These are phyloP conservation scores for Mythimna loreyi DNA, from an alignment of 2,888 invertebrate genomes.

Conservation along the genomic window DNA sequence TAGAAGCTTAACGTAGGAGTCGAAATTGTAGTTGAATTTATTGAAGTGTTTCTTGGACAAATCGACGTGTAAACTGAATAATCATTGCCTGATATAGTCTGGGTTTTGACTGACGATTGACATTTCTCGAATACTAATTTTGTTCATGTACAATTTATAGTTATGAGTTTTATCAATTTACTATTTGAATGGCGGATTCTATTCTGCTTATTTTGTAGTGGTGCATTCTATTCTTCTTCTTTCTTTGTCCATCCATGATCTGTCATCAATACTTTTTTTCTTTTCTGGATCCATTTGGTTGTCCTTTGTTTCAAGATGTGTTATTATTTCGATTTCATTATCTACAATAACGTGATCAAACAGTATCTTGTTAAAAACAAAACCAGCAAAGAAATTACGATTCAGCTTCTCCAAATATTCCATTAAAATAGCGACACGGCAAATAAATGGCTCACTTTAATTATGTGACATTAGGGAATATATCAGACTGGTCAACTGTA, in stretches of 20 bases:
- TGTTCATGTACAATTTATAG: background rate
- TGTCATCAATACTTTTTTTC: background rate
- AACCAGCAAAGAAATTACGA: background rate
- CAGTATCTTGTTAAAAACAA: background rate
- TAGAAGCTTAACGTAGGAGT: slow-evolving; percentile 35
- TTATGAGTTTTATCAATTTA: background rate
- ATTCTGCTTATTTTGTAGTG: too few species aligned
- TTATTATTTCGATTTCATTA: background rate
- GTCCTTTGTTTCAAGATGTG: background rate
- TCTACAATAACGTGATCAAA: background rate
- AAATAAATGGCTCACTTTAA: slow-evolving; percentile 53
- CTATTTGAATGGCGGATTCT: too few species aligned
- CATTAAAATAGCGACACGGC: slow-evolving; percentile 30
- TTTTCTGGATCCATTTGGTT: background rate
- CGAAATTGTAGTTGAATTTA: slow-evolving; percentile 32
- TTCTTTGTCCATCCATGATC: too few species aligned
- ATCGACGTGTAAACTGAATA: slow-evolving; percentile 44
- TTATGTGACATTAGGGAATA: slow-evolving; percentile 50
- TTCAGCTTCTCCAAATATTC: slow-evolving; percentile 13
- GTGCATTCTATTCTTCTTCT: too few species aligned
- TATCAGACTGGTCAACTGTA: slow-evolving; percentile 32
- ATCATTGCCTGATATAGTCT: slow-evolving; percentile 24
- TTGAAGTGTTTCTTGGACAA: slow-evolving; percentile 47
- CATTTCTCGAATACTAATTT: slow-evolving; percentile 3
- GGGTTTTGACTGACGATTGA: slow-evolving; percentile 19